Percentiles rank a stretch among this genome's conserved stretches.
Evolutionary conservation across 1,140 invertebrate species (phyloP).

Genomic region (Psix sp.): DNA sequence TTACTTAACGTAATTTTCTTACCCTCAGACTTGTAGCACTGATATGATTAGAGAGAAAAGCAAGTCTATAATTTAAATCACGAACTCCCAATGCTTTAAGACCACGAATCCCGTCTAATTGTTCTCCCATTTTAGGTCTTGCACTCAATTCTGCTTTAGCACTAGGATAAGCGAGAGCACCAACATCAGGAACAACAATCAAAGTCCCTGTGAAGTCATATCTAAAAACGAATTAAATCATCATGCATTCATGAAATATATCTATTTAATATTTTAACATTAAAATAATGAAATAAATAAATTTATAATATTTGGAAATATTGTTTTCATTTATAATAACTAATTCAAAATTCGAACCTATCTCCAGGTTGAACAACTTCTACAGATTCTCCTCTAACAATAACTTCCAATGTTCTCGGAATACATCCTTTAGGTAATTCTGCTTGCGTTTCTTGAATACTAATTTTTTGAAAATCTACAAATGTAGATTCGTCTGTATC

Average conservation of each 20-base stretch:
- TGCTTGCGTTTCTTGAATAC: constrained; percentile 98
- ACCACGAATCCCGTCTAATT: constrained; percentile 92
- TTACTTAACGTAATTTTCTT: too few relatives aligned
- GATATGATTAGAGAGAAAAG: constrained; percentile 96
- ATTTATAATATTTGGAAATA: too few relatives aligned
- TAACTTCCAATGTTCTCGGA: constrained; percentile 96
- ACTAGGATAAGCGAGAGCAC: constrained; percentile 89
- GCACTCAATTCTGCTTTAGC: constrained; percentile 89
- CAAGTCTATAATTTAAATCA: constrained; percentile 96
- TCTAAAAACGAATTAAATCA: too few relatives aligned
- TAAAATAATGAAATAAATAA: too few relatives aligned
- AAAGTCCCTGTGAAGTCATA: constrained; percentile 98
- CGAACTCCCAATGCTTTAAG: constrained; percentile 96
- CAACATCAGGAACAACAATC: constrained; percentile 98
- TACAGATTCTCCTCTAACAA: constrained; percentile 97
- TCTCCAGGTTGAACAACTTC: constrained; percentile 92
- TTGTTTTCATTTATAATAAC: too few relatives aligned
- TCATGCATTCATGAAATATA: too few relatives aligned
- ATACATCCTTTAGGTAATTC: constrained; percentile 98
- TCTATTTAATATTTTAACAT: too few relatives aligned
- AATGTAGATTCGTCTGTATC: constrained; percentile 96
- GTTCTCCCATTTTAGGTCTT: constrained; percentile 84
- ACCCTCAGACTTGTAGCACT: constrained; percentile 89
- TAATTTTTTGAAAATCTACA: constrained; percentile 99
- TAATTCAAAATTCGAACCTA: constrained; percentile 29